phyloP scores from a whole-genome alignment of 2,113 vertebrate species.

The Lampris incognitus region DNA sequence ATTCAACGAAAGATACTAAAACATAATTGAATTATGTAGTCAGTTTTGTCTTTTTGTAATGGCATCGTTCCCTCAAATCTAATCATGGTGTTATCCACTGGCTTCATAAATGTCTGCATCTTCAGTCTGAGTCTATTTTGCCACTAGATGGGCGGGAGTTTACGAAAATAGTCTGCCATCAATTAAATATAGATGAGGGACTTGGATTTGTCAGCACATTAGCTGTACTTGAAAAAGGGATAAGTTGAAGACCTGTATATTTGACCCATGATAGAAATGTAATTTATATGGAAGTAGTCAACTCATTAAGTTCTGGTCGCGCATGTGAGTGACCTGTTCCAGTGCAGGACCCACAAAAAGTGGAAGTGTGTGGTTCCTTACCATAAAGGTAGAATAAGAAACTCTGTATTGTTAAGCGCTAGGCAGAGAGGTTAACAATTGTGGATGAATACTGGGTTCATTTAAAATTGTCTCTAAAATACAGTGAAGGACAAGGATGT shows the following conservation, averaged over 20 bases:
- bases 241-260: constrained; percentile 26
- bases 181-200: constrained; percentile 78
- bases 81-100: constrained; percentile 17
- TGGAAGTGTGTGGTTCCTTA: not conserved
- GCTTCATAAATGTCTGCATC: constrained; percentile 47
- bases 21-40: constrained; percentile 22
- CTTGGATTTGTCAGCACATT: constrained; percentile 61
- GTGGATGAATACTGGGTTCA: not conserved
- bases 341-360: not conserved
- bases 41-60: constrained; percentile 22
- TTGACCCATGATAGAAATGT: constrained; percentile 16
- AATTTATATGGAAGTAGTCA: constrained; percentile 31
- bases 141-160: constrained; percentile 57
- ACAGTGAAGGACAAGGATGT: constrained; percentile 5
- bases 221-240: constrained; percentile 33
- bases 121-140: constrained; percentile 45
- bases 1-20: constrained; percentile 17
- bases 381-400: constrained; percentile 10
- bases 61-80: constrained; percentile 26
- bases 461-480: not conserved
- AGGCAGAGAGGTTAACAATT: constrained; percentile 2
- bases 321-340: constrained; percentile 13
- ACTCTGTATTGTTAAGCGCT: not conserved
- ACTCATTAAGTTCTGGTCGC: not conserved
- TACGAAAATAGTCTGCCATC: constrained; percentile 74